phyloP scores from a whole-genome alignment of 2,113 vertebrate genomes.

The Campylomormyrus numenius region DNA sequence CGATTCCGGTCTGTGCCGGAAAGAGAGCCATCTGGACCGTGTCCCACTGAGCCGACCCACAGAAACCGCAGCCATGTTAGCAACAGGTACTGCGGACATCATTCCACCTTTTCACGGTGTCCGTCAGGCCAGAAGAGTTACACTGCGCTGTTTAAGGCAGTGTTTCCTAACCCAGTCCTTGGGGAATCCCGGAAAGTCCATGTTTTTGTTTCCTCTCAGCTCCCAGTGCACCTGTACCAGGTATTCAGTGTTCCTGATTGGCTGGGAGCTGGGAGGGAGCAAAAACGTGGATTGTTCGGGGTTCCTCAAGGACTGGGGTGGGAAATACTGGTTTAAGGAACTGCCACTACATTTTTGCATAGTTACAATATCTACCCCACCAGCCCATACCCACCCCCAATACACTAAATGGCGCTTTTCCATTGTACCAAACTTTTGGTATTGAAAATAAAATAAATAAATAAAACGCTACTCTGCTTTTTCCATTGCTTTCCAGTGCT shows the following conservation, averaged over 20 bases:
- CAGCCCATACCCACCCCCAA: background rate
- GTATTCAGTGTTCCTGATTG: too few species aligned
- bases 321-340: background rate
- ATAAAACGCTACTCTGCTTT: background rate
- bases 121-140: background rate
- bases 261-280: too few species aligned
- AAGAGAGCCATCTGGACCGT: background rate
- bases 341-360: background rate
- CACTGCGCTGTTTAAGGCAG: background rate
- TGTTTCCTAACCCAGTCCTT: too few species aligned
- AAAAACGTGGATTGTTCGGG: too few species aligned
- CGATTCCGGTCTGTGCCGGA: background rate
- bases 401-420: background rate
- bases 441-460: background rate
- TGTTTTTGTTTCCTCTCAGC: too few species aligned
- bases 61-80: background rate
- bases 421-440: background rate
- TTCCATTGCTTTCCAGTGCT: background rate
- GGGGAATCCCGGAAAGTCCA: too few species aligned
- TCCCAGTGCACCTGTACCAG: too few species aligned
- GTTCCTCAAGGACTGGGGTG: too few species aligned
- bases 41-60: background rate
- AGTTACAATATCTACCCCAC: background rate
- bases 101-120: background rate
- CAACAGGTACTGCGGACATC: background rate